A percentile compares a stretch with the other conserved stretches of the same genome.
These are phyloP conservation scores for Miopithecus talapoin DNA, from an alignment of 2,797 vertebrate species.

Conservation along the genomic window DNA sequence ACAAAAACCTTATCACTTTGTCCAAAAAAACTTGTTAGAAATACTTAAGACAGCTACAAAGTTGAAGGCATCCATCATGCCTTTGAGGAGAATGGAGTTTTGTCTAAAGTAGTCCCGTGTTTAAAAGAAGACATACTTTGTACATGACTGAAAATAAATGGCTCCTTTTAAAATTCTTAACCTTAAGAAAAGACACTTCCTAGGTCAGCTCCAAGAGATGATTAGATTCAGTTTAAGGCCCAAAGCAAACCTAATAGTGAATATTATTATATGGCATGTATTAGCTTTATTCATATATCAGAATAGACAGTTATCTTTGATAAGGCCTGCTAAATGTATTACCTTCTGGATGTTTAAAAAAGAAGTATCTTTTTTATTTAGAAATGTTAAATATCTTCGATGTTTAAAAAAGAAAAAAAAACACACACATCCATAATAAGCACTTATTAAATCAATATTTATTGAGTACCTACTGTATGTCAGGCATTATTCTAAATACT, in stretches of 20 bases:
- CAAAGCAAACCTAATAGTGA: background rate
- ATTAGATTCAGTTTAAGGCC: background rate
- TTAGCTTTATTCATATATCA: constrained; percentile 30
- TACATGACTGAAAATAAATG: background rate
- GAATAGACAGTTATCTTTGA: background rate
- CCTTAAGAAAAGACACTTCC: background rate
- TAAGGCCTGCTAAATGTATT: background rate
- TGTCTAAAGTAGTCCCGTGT: background rate
- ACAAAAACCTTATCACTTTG: background rate
- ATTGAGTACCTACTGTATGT: background rate
- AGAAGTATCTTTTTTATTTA: too few relatives aligned
- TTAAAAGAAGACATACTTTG: background rate
- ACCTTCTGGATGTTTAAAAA: background rate
- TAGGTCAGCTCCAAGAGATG: background rate
- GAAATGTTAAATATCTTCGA: background rate
- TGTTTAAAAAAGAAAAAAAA: background rate
- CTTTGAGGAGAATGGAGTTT: background rate
- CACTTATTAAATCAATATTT: background rate
- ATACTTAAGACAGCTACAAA: background rate
- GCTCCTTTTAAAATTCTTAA: background rate
- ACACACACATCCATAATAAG: background rate
- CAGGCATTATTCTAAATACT: background rate
- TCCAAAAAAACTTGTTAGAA: background rate
- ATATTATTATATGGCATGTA: background rate
- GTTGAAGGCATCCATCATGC: background rate